Evolutionary conservation across 2,113 vertebrate species (phyloP).

Genomic region (Gopherus evgoodei): DNA sequence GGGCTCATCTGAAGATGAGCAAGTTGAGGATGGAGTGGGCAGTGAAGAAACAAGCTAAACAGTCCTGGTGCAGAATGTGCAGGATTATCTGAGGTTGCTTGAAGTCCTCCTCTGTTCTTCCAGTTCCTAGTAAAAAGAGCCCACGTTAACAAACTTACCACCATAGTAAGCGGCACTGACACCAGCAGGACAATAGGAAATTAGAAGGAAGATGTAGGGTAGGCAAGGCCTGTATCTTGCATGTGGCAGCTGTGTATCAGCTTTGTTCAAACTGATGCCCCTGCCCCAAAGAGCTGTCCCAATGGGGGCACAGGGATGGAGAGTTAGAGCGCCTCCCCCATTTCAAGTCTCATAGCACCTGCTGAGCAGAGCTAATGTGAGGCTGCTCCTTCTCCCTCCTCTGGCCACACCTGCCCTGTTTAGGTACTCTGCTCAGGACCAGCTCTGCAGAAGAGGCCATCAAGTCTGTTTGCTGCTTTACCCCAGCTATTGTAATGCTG

Average conservation of each 20-base stretch:
- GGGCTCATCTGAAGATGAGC: rapidly evolving
- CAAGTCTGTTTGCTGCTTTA: slow-evolving; percentile 28
- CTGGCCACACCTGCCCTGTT: rapidly evolving
- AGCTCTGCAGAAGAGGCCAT: not conserved
- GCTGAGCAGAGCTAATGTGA: not conserved
- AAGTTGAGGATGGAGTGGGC: too few species aligned
- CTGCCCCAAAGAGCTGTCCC: not conserved
- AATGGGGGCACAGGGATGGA: rapidly evolving
- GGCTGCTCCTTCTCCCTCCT: rapidly evolving
- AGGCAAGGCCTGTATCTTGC: rapidly evolving
- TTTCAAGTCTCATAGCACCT: rapidly evolving
- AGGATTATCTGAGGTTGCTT: rapidly evolving
- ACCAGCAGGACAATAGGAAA: rapidly evolving
- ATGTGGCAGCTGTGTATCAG: rapidly evolving
- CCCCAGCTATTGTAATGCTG: slow-evolving; percentile 43
- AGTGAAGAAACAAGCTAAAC: not conserved
- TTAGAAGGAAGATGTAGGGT: rapidly evolving
- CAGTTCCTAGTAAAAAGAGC: not conserved
- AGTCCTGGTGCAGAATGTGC: not conserved
- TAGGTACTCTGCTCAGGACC: not conserved
- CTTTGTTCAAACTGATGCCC: rapidly evolving
- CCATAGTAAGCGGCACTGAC: rapidly evolving
- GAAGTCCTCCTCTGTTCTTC: rapidly evolving
- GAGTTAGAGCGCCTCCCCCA: rapidly evolving
- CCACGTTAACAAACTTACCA: not conserved